Evolutionary conservation across 2,797 vertebrate species (phyloP), one percentile per base, ranked within the genome.

Genomic region (Clamator glandarius): DNA sequence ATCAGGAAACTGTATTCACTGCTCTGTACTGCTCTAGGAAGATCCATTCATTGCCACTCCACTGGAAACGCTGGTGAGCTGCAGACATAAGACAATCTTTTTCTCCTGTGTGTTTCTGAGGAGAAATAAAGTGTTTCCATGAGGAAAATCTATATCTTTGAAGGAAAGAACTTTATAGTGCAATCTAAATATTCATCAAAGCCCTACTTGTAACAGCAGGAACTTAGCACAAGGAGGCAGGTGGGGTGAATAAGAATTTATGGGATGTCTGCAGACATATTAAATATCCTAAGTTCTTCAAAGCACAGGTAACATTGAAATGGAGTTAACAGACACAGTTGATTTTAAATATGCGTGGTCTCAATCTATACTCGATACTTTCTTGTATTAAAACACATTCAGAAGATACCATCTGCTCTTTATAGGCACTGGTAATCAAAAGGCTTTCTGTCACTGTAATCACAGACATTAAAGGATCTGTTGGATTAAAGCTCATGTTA

Each of bases 131-230:
- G 58, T 51, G 89, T 73, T 84, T 89, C 88, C 72, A 52, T 75
- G 39, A 93, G 84, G 79, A 89, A 95, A 96, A 93, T 72, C 66
- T 25, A 0, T 90, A 82, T 66, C 85, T 84, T 84, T 89, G 89
- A 92, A 87, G 63, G 48, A 91, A 92, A 87, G 69, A 91, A 90
- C 87, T 93, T 95, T 91, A 96, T 58, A 89, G 89, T 25, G 85
- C 80, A 88, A 96, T 73, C 52, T 28, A 93, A 96, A 96, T 91
- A 92, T 74, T 88, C 89, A 91, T 91, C 95, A 96, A 95, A 96
- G 89, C 91, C 64, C 73, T 87, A 31, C 83, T 76, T 81, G 44
- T 67, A 95, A 91, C 87, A 92, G 92, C 91, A 93, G 91, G 87
- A 95, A 91, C 91, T 90, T 61, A 74, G 93, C 70, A 82, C 59